Conservation (phyloP, 2,113 vertebrate species). For the Brachypteracias leptosomus region DNA sequence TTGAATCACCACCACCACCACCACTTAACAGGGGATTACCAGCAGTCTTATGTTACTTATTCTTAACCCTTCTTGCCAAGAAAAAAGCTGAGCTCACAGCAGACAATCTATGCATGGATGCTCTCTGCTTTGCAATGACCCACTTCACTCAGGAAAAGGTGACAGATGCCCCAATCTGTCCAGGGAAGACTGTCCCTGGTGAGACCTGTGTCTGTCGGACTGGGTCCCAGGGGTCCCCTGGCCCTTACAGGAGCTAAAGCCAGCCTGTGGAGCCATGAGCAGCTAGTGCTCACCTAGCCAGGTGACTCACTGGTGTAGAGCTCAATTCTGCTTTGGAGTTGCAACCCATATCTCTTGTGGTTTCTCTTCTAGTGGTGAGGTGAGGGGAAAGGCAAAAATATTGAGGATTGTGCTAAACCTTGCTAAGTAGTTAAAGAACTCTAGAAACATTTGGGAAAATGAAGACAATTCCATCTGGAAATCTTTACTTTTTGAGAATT, state of each 20-base stretch:
- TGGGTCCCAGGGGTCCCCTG: not conserved
- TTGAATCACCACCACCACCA: accelerated
- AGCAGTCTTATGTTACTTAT: not conserved
- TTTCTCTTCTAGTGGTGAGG: not conserved
- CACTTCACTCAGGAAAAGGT: accelerated
- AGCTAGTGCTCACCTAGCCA: accelerated
- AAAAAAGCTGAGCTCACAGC: not conserved
- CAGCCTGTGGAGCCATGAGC: accelerated
- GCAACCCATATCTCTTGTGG: accelerated
- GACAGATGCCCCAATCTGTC: not conserved
- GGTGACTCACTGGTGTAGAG: not conserved
- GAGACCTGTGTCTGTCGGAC: accelerated
- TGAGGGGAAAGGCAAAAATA: not conserved
- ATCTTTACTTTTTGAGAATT: not conserved
- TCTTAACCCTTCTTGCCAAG: not conserved
- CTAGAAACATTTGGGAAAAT: not conserved
- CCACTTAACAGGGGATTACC: not conserved
- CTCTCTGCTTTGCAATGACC: accelerated
- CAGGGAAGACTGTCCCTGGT: accelerated
- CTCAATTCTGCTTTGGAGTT: not conserved
- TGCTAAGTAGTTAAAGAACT: not conserved
- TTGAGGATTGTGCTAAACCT: not conserved
- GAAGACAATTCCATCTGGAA: not conserved
- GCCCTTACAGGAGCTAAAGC: not conserved
- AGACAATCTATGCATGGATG: accelerated